phyloP scores from a whole-genome alignment of 2,113 vertebrate species.

The Phyllostomus hastatus region DNA sequence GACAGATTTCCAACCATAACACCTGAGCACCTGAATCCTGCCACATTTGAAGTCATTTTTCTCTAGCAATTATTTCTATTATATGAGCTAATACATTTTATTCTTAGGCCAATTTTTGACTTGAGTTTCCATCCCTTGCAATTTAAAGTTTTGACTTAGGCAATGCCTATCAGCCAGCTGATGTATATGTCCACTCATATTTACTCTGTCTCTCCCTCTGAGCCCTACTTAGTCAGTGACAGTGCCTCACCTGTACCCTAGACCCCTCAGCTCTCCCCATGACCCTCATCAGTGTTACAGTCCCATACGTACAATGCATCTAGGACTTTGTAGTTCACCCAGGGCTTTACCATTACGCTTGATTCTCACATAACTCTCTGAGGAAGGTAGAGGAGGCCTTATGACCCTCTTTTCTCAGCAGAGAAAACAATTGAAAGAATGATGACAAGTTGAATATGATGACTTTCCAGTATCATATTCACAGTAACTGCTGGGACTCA shows the following conservation, averaged over 20 bases:
- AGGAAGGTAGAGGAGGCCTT: background rate
- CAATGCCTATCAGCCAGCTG: background rate
- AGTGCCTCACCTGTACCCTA: background rate
- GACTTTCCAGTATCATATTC: background rate
- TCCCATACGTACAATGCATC: background rate
- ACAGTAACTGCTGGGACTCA: background rate
- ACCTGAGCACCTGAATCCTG: background rate
- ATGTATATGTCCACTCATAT: background rate
- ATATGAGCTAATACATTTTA: background rate
- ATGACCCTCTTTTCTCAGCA: background rate
- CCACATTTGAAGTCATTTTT: background rate
- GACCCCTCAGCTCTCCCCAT: background rate
- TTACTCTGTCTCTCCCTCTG: background rate
- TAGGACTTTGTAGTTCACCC: background rate
- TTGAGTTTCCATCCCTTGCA: conserved; percentile 9
- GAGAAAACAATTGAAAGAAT: background rate
- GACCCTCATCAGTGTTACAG: background rate
- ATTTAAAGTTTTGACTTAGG: background rate
- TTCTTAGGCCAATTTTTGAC: background rate
- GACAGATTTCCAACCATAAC: background rate
- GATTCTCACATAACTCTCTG: background rate
- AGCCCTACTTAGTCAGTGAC: background rate
- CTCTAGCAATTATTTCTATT: conserved; percentile 17
- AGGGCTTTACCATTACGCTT: background rate
- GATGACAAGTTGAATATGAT: background rate